phyloP scores from a whole-genome alignment of 2,888 invertebrate species.

The Chrysina gloriosa region DNA sequence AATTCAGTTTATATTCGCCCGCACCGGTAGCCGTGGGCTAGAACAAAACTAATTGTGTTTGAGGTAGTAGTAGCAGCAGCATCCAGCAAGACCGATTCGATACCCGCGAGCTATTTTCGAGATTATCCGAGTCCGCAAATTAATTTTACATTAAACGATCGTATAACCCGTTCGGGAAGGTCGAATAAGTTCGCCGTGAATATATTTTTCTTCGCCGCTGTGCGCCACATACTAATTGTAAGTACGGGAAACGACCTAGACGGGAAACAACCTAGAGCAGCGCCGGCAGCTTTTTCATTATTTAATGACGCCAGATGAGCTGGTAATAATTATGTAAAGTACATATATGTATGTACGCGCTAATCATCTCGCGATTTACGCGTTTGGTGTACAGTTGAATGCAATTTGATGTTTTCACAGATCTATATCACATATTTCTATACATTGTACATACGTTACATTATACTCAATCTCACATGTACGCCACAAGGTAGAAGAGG shows the following conservation, averaged over 20 bases:
- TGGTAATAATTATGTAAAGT: slow-evolving; percentile 30
- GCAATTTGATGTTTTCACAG: background rate
- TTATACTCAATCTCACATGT: too few species aligned
- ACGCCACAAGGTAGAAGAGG: too few species aligned
- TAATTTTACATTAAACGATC: slow-evolving; percentile 33
- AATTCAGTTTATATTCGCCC: too few species aligned
- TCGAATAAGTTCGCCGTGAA: slow-evolving; percentile 15
- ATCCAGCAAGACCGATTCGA: too few species aligned
- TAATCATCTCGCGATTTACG: slow-evolving; percentile 3
- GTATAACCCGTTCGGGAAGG: slow-evolving; percentile 33
- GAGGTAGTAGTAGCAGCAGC: background rate
- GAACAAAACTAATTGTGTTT: slow-evolving; percentile 5
- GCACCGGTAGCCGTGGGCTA: too few species aligned
- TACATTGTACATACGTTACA: too few species aligned
- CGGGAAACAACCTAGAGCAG: slow-evolving; percentile 15
- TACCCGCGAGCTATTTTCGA: slow-evolving; percentile 10
- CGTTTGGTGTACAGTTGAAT: background rate
- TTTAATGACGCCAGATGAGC: slow-evolving; percentile 6
- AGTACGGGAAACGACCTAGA: slow-evolving; percentile 23
- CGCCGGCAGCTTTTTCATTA: slow-evolving; percentile 19
- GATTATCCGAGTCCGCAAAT: slow-evolving; percentile 30
- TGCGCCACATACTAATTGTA: background rate
- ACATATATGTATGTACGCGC: too few species aligned
- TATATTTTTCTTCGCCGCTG: slow-evolving; percentile 11
- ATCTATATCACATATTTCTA: background rate